These are phyloP conservation scores for Vombatus ursinus DNA, from an alignment of 2,113 vertebrate species.

Conservation along the genomic window DNA sequence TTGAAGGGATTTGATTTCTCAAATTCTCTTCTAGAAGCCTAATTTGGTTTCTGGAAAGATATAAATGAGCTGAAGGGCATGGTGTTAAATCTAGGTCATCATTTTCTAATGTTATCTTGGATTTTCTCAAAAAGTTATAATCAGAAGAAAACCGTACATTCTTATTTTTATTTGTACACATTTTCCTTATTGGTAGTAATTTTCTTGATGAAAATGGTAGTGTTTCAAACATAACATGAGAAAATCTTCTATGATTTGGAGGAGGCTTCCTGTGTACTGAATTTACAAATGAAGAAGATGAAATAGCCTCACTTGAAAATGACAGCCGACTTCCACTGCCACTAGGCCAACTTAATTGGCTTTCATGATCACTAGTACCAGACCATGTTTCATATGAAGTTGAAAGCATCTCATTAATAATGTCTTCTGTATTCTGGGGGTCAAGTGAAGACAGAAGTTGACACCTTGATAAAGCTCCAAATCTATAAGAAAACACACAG, in stretches of 20 bases:
- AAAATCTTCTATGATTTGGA: not conserved
- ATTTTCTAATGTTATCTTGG: not conserved
- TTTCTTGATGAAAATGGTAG: slow-evolving; percentile 42
- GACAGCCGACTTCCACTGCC: not conserved
- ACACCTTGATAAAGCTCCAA: slow-evolving; percentile 41
- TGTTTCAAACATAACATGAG: slow-evolving; percentile 26
- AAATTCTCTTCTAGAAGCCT: slow-evolving; percentile 66
- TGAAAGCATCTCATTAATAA: not conserved
- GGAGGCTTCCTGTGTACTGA: slow-evolving; percentile 42
- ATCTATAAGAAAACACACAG: slow-evolving; percentile 44
- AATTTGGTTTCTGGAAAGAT: slow-evolving; percentile 65
- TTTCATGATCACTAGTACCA: not conserved
- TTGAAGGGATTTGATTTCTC: slow-evolving; percentile 54
- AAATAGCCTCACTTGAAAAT: slow-evolving; percentile 24
- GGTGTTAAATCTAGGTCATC: slow-evolving; percentile 37
- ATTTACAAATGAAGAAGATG: slow-evolving; percentile 41
- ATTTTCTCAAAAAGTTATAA: slow-evolving; percentile 23
- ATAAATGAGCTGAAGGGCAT: slow-evolving; percentile 47
- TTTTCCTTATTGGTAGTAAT: slow-evolving; percentile 67
- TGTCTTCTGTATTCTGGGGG: slow-evolving; percentile 41
- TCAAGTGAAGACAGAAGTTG: slow-evolving; percentile 16
- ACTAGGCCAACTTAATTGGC: not conserved
- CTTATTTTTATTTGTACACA: slow-evolving; percentile 34
- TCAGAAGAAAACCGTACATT: slow-evolving; percentile 27
- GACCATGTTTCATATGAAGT: not conserved